Base-by-base conservation (phyloP, 1,140 invertebrate genomes). In the Formica exsecta region DNA sequence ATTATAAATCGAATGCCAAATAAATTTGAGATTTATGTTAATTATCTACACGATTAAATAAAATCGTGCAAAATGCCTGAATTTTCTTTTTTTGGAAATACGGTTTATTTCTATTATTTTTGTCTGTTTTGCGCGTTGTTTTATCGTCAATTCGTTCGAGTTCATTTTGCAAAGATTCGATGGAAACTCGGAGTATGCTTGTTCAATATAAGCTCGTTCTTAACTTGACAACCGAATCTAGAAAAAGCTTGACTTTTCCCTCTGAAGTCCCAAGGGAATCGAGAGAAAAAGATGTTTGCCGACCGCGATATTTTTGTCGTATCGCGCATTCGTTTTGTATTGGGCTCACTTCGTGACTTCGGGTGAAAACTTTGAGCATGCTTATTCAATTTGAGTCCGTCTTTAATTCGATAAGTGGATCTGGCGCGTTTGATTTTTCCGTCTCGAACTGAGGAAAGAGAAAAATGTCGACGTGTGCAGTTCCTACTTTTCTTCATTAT, bases 401-500 rank as follows among this genome's bases (percentile, higher is more conserved):
- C 79, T 83, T 83, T 83, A 83, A 83, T 83, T 83, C 79, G 68
- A 74, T 83, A 73, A 83, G 54, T 74, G 79, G 68, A 74, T 83
- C 68, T 48, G 79, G 68, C 66, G 64, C 76, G 51, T 83, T 83
- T 74, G 79, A 83, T 61, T 83, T 29, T 83, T 62, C n/a, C 25
- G 59, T 65, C 54, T 68, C 38, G 25, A 41, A 74, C 68, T 83
- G 68, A 36, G 11, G 68, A 61, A 61, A 83, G 68, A 83, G 79
- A 74, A 61, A 74, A 61, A 83, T 74, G 79, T 74, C 68, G 54
- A 74, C 54, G 79, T 44, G 54, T 59, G 41, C 79, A 62, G 19
- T 61, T 83, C 41, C 79, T 74, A 83, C 73, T 83, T 83, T 83
- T 83, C 79, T 83, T 83, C 79, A 83, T 83, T 83, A 83, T 83